These are phyloP conservation scores for Brenthis daphne DNA, from an alignment of 2,888 invertebrate species.

Conservation along the genomic window DNA sequence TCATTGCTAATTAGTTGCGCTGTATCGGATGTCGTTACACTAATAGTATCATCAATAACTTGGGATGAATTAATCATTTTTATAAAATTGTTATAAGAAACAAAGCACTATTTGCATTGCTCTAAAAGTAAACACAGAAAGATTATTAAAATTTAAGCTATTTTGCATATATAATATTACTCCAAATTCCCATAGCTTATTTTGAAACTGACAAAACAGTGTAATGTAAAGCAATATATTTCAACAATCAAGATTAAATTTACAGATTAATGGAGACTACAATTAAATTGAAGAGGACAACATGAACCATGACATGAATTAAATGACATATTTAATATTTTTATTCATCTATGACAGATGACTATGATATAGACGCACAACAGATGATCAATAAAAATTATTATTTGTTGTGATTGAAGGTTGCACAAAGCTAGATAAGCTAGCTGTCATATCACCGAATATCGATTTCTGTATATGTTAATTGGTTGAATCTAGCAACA, in stretches of 20 bases:
- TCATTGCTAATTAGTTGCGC: conserved; percentile 66
- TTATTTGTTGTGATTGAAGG: too few species aligned
- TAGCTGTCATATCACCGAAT: too few species aligned
- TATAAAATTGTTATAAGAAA: conserved; percentile 6
- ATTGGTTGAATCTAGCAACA: too few species aligned
- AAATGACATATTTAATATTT: too few species aligned
- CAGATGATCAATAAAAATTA: too few species aligned
- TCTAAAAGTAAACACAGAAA: background rate
- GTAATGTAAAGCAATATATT: background rate
- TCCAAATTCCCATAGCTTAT: background rate
- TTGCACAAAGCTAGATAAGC: too few species aligned
- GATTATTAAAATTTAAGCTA: background rate
- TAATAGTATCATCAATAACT: conserved; percentile 51
- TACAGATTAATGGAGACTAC: background rate
- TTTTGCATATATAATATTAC: background rate
- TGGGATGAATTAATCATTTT: conserved; percentile 57
- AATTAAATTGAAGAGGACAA: too few species aligned
- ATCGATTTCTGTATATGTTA: too few species aligned
- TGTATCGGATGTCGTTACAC: conserved; percentile 67
- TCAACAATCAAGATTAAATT: background rate
- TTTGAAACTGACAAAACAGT: background rate
- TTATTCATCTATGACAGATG: too few species aligned
- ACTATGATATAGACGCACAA: too few species aligned
- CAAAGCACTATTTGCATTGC: background rate
- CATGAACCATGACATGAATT: too few species aligned